Base-by-base conservation (phyloP, 2,797 vertebrate genomes). In the Rhinogobio ventralis region DNA sequence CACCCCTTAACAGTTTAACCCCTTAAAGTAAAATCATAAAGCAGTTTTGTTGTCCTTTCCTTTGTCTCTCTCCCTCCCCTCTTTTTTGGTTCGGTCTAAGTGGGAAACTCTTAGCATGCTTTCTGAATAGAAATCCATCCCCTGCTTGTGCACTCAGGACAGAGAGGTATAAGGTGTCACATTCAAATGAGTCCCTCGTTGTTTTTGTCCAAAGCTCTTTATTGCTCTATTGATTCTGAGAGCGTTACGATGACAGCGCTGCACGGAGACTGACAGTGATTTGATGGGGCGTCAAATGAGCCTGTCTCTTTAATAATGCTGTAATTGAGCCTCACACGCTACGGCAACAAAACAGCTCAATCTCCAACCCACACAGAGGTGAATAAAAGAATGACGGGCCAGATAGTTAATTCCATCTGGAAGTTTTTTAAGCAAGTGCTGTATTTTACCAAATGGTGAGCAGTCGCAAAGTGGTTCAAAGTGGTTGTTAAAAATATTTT, bases 211-310 rank as follows among this genome's bases (percentile, higher is more conserved):
- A 72, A 76, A 39, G 78, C 72, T 86, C 57, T 88, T 82, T 85
- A 80, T 78, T 77, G 62, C 68, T 60, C 73, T 78, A 86, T 86
- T 68, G 72, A 83, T 68, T 76, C 82, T 60, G 66, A 85, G 45
- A 75, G 78, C 42, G 17, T 15, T 25, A 20, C 3, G 25, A 51
- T 67, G 76, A 72, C 79, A 67, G 80, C 7, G n/a, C 45, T 36
- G 51, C 25, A 66, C 25, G 46, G 76, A 85, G 55, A 86, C 66
- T 45, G 73, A 73, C 81, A 66, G 77, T 60, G 75, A 67, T 71
- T 86, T 86, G 78, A 82, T 66, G 77, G 82, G 72, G 25, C 51
- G 28, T 82, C 85, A 85, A 84, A 81, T 53, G 83, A 76, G 71
- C 33, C 46, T 15, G 45, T 85, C 76, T 84, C 71, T 82, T 86